These are phyloP conservation scores for Peromyscus melanophrys DNA, from an alignment of 2,797 vertebrate species.

Conservation along the genomic window DNA sequence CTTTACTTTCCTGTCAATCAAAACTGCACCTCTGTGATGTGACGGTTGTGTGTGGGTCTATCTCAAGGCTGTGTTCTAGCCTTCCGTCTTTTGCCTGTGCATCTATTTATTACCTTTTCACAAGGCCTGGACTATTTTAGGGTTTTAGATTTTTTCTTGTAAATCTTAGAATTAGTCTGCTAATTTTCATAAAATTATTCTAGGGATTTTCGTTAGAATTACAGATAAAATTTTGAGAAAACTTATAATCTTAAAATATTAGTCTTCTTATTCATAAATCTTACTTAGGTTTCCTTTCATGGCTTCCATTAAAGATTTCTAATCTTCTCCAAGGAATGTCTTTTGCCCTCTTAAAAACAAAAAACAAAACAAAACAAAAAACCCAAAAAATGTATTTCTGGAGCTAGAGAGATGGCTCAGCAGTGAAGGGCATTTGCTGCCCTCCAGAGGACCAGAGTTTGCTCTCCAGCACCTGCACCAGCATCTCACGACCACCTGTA, in stretches of 20 bases:
- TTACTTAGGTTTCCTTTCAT: conserved; percentile 21
- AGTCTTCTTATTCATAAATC: neutral
- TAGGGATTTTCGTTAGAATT: neutral
- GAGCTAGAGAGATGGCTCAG: neutral
- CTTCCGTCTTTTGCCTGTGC: neutral
- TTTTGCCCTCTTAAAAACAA: neutral
- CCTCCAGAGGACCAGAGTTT: neutral
- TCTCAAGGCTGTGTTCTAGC: neutral
- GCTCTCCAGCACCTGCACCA: neutral
- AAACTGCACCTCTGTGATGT: neutral
- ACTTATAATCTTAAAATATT: neutral
- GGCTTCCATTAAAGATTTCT: conserved; percentile 15
- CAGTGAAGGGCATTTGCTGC: neutral
- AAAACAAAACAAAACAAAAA: neutral
- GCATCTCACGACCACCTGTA: neutral
- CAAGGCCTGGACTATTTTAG: neutral
- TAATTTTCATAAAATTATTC: conserved; percentile 42
- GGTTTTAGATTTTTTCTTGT: neutral
- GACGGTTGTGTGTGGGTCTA: neutral
- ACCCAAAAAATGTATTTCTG: neutral
- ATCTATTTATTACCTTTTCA: neutral
- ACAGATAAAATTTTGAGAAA: neutral
- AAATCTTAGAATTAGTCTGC: conserved; percentile 22
- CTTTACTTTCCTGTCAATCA: neutral
- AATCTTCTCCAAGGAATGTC: neutral